Base-by-base conservation (phyloP, 2,113 vertebrate species). In the Tetrao urogallus region DNA sequence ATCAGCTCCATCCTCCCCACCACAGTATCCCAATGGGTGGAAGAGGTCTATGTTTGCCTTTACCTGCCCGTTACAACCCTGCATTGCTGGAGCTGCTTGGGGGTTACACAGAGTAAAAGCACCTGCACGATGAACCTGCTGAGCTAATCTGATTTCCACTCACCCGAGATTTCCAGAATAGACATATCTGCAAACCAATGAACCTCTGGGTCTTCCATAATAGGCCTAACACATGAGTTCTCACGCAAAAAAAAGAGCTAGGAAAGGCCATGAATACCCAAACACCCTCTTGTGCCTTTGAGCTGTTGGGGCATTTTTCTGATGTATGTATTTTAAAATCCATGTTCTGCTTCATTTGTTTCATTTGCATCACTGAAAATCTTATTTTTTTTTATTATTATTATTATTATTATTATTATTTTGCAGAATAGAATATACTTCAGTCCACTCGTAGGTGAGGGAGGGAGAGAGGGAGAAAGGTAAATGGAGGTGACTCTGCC, bases 361-460 rank as follows among this genome's bases (percentile, higher is more conserved):
- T 54, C 47, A 78, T 75, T 56, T 92, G 36, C 64, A 89, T 88
- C 16, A 43, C 67, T 89, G 16, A 54, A 92, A 88, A 45, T 70
- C 42, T 50, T 86, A 0, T 0, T 85, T 18, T 38, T 47, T 21
- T 47, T 47, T 40, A 40, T 40, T 40, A 12, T 40, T 40, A 40
- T 19, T 40, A 34, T 67, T 34, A 38, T 47, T 40, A 40, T 40
- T 40, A 40, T 40, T 40, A 40, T 20, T 40, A 47, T 67, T 45
- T 24, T 9, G 0, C 2, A 9, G 72, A 32, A 34, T 60, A 81
- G 66, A 56, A 66, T 66, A 21, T 86, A 14, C 27, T 8, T 70
- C 16, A 13, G 18, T 32, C 71, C 0, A 0, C 8, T 82, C 21
- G 58, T 2, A 8, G 24, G 12, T 76, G 60, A 76, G n/a, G 34